Percentiles rank a stretch among this genome's conserved stretches.
phyloP scores from a whole-genome alignment of 2,888 invertebrate genomes.

The Nasonia oneida region DNA sequence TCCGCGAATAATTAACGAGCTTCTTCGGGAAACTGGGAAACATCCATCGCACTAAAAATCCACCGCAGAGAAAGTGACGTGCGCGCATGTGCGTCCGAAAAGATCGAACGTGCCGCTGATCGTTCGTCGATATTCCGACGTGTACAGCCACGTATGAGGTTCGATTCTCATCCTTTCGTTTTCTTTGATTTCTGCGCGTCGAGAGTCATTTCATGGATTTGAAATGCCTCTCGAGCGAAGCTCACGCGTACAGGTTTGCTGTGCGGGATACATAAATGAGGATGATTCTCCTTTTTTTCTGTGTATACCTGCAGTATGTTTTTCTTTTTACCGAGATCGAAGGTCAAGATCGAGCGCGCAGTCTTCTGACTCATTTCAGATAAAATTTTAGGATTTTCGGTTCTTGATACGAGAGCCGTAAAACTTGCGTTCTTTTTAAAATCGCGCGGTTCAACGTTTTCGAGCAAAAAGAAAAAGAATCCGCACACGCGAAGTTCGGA shows the following conservation, averaged over 20 bases:
- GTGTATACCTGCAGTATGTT: not conserved
- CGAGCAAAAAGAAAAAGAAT: not conserved
- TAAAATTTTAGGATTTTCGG: not conserved
- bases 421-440: no score
- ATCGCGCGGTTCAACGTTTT: conserved; percentile 34
- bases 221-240: not conserved
- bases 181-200: conserved; percentile 2
- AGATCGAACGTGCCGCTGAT: conserved; percentile 39
- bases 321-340: not conserved
- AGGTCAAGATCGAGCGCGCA: not conserved
- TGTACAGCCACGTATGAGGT: not conserved
- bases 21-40: conserved; percentile 6
- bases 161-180: not conserved
- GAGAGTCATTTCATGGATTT: conserved; percentile 5
- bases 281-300: not conserved
- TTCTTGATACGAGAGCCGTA: not conserved
- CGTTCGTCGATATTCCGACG: conserved; percentile 21
- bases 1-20: conserved; percentile 33
- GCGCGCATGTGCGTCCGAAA: conserved; percentile 13
- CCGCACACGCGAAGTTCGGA: not conserved
- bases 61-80: conserved; percentile 22
- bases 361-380: not conserved
- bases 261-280: conserved; percentile 8
- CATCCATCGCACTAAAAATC: not conserved
- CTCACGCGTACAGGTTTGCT: not conserved